A percentile compares a stretch with the other conserved stretches of the same genome.
Evolutionary conservation across 2,888 invertebrate genomes (phyloP).

Genomic region (Mesorhabditis spiculigera): DNA sequence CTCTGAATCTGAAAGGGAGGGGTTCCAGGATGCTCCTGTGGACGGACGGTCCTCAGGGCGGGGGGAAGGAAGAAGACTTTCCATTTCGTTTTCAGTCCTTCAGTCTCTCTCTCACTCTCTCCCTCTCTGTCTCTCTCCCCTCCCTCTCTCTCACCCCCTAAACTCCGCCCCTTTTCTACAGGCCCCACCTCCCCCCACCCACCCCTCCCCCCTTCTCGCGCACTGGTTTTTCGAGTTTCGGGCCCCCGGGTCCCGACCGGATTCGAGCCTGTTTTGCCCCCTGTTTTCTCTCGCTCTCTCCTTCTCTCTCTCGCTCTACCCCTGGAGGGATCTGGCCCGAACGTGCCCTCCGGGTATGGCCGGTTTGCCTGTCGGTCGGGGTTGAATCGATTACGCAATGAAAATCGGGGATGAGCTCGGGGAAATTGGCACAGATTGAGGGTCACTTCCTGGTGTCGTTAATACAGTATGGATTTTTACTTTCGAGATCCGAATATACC

Average conservation of each 20-base stretch:
- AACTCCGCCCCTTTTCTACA: conserved; percentile 18
- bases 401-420: no score
- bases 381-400: no score
- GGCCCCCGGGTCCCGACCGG: conserved; percentile 16
- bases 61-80: background rate
- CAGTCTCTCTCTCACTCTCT: background rate
- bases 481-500: no score
- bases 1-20: no score
- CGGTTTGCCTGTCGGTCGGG: no score
- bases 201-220: conserved; percentile 11
- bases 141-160: conserved; percentile 1
- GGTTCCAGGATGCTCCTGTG: no score
- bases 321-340: background rate
- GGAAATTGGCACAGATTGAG: no score
- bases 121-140: conserved; percentile 7
- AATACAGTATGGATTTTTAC: no score
- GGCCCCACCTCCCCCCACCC: conserved; percentile 7
- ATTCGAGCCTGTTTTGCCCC: conserved; percentile 16
- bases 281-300: conserved; percentile 7
- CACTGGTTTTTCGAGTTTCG: conserved; percentile 30
- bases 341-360: background rate
- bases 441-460: no score
- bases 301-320: conserved; percentile 4
- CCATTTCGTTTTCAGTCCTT: conserved; percentile 7
- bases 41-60: no score